Base-by-base conservation (phyloP, 2,113 vertebrate species). In the Puma concolor region DNA sequence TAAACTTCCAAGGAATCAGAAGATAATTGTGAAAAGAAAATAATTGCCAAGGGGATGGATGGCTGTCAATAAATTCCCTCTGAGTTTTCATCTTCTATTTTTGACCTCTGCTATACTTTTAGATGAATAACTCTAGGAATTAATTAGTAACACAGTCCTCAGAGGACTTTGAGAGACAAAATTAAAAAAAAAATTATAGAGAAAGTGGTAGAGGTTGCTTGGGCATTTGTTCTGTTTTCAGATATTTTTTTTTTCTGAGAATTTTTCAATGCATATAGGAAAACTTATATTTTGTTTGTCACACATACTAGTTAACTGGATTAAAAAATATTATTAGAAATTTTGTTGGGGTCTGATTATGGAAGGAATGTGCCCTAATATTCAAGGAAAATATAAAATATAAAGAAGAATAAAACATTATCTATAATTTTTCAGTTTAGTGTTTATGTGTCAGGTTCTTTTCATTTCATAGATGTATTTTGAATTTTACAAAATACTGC, bases 241-340 rank as follows among this genome's bases (percentile, higher is more conserved):
- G 57, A 27, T 25, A 29, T 67, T 88, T 86, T 86, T 92, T 92
- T 77, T 71, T 52, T 81, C 29, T 74, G 64, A 80, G 17, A 93
- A 93, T 80, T 90, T 29, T 89, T 93, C 52, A 93, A 15, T 71
- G 69, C 2, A 79, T 13, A 77, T 95, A 44, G 44, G 25, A 72
- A 97, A 85, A 85, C 50, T 91, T 66, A 27, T 44, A 80, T 66
- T 85, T 92, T 92, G 16, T 88, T 96, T 96, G 4, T 89, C 38
- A 54, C 25, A 92, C n/a, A 33, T 81, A 67, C 29, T 71, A 17
- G 23, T 84, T 38, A 92, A 21, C 16, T 64, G 29, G 52, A 79
- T 84, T 77, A n/a, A 23, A 48, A 84, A 57, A 48, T 41, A 27
- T 38, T 82, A 19, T 36, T 31, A 80, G 48, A 76, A 3, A 84